Conservation (phyloP, 2,113 vertebrate genomes). For the Tetrax tetrax region DNA sequence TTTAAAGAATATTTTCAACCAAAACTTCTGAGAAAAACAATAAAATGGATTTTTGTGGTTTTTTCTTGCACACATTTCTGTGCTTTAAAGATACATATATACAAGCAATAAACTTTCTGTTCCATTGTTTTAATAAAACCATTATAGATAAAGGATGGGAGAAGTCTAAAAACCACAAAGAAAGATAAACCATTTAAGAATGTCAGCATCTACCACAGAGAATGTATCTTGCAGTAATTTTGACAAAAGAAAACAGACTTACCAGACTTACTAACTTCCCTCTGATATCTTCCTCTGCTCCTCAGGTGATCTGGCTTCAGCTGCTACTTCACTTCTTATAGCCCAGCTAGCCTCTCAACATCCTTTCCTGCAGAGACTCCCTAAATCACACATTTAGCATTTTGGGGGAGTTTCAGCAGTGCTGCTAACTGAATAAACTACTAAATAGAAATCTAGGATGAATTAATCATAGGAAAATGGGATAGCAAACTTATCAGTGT, state of each 20-base stretch:
- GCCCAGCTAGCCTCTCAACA: neutral
- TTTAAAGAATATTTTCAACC: neutral
- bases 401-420: neutral
- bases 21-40: neutral
- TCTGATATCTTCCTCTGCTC: fast-evolving
- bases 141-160: neutral
- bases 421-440: neutral
- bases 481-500: neutral
- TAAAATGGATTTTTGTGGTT: too few species aligned
- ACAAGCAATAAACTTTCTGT: neutral
- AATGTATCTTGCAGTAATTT: neutral
- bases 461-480: neutral
- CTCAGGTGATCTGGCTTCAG: neutral
- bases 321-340: neutral
- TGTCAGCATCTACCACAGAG: fast-evolving
- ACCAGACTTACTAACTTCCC: fast-evolving
- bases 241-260: neutral
- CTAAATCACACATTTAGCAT: neutral
- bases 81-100: neutral
- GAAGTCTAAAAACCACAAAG: neutral
- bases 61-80: neutral
- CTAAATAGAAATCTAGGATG: neutral
- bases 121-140: neutral
- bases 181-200: neutral
- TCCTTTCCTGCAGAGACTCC: neutral